These are phyloP conservation scores for Calephelis perditalis DNA, from an alignment of 2,888 invertebrate species.

Conservation along the genomic window DNA sequence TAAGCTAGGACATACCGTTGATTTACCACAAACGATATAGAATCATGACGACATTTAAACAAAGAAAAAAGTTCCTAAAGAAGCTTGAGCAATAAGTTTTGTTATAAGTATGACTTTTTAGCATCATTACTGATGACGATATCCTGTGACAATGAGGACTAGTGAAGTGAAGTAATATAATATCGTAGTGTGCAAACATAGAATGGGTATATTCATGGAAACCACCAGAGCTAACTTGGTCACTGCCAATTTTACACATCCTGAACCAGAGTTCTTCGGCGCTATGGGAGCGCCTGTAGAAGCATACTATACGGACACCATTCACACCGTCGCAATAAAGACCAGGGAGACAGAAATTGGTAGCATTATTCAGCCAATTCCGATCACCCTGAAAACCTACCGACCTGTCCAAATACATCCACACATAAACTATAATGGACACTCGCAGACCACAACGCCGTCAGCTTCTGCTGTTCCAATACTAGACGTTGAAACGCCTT, in stretches of 20 bases:
- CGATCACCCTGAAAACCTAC: conserved; percentile 58
- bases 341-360: conserved; percentile 67
- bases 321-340: conserved; percentile 63
- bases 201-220: conserved; percentile 76
- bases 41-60: not conserved
- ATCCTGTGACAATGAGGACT: conserved; percentile 41
- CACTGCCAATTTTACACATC: conserved; percentile 52
- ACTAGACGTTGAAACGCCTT: conserved; percentile 40
- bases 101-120: conserved; percentile 5
- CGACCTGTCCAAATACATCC: conserved; percentile 49
- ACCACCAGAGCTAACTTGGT: conserved; percentile 64
- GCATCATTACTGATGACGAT: not conserved
- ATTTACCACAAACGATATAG: conserved; percentile 4
- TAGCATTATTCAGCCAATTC: conserved; percentile 61
- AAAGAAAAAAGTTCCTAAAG: not conserved
- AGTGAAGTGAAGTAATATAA: conserved; percentile 43
- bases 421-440: conserved; percentile 48
- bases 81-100: not conserved
- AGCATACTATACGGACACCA: conserved; percentile 49
- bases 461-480: conserved; percentile 40
- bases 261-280: conserved; percentile 49
- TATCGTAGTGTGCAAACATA: conserved; percentile 49
- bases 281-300: conserved; percentile 59
- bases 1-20: not conserved
- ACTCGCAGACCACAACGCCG: conserved; percentile 38